A percentile compares a stretch with the other conserved stretches of the same genome.
phyloP scores from a whole-genome alignment of 2,888 invertebrate species.

The Halocaridina rubra region DNA sequence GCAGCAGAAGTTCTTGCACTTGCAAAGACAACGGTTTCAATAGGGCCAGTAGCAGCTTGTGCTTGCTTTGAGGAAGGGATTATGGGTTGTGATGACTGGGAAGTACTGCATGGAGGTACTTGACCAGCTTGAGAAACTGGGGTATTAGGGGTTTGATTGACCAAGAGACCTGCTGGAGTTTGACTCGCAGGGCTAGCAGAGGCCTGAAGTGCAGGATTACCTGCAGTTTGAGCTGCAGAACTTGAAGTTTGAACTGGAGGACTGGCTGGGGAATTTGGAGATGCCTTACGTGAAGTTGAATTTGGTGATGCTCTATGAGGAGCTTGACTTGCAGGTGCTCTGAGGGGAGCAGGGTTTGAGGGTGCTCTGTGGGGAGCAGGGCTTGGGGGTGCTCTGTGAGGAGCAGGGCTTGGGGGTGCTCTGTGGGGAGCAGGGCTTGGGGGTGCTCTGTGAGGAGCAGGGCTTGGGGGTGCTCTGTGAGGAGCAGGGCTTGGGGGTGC shows the following conservation, averaged over 20 bases:
- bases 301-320: neutral
- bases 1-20: neutral
- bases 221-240: slow-evolving; percentile 15
- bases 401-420: neutral
- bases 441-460: neutral
- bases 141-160: neutral
- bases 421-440: slow-evolving; percentile 7
- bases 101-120: neutral
- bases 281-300: too few relatives aligned
- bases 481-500: neutral
- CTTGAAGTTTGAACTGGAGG: slow-evolving; percentile 23
- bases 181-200: neutral
- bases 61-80: neutral
- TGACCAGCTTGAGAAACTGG: neutral
- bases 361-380: slow-evolving; percentile 31
- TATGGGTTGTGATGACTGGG: neutral
- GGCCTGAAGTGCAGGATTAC: neutral
- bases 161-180: neutral
- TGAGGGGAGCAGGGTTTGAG: slow-evolving; percentile 18
- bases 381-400: neutral
- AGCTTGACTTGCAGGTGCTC: neutral
- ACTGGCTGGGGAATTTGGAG: slow-evolving; percentile 10
- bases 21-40: too few relatives aligned
- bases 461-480: neutral
- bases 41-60: neutral